phyloP scores from a whole-genome alignment of 1,140 invertebrate species.

The Drosophila arizonae region DNA sequence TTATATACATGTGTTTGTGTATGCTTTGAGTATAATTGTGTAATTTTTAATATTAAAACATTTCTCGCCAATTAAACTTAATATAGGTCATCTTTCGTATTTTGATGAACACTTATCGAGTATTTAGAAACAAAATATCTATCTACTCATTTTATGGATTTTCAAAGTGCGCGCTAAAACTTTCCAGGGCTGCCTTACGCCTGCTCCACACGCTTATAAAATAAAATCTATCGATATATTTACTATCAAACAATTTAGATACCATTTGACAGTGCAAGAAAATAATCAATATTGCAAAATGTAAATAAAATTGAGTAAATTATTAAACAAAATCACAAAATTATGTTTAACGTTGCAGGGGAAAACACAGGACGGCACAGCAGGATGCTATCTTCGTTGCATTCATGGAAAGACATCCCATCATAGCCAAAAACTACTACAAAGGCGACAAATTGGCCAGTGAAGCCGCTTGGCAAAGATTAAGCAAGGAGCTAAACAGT shows the following conservation, averaged over 20 bases:
- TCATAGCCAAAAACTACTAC: conserved; percentile 65
- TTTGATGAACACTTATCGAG: neutral
- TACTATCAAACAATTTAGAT: neutral
- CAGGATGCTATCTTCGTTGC: conserved; percentile 70
- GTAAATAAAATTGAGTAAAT: conserved; percentile 17
- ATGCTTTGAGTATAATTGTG: too few relatives aligned
- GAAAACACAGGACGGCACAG: conserved; percentile 69
- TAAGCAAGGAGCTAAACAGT: conserved; percentile 63
- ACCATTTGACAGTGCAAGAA: neutral
- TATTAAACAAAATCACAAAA: neutral
- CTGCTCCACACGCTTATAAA: neutral
- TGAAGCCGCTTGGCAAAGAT: conserved; percentile 63
- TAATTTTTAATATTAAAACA: neutral
- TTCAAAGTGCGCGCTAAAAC: neutral
- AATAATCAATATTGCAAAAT: conserved; percentile 44
- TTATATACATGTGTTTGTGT: neutral
- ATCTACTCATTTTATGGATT: neutral
- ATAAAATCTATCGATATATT: conserved; percentile 14
- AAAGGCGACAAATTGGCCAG: conserved; percentile 66
- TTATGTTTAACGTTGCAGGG: conserved; percentile 35
- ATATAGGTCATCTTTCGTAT: too few relatives aligned
- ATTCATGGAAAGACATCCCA: conserved; percentile 66
- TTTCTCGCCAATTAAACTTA: too few relatives aligned
- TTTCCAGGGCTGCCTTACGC: neutral
- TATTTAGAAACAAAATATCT: neutral